A percentile compares a stretch with the other conserved stretches of the same genome.
These are phyloP conservation scores for Agrenia bidenticulata DNA, from an alignment of 2,888 invertebrate genomes.

Conservation along the genomic window DNA sequence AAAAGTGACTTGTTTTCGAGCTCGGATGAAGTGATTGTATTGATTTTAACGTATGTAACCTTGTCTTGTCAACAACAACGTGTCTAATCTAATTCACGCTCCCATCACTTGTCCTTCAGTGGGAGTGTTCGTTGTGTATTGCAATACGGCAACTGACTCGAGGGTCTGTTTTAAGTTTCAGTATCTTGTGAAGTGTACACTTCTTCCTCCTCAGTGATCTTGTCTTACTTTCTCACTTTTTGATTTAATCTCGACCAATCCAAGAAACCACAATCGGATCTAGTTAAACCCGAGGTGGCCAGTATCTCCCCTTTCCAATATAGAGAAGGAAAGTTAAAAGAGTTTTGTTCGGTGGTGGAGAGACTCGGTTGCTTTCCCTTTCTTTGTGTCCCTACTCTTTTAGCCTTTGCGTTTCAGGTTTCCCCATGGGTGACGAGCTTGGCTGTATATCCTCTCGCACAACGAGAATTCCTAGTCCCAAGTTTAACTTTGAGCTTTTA, in stretches of 20 bases:
- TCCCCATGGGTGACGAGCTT: too few relatives aligned
- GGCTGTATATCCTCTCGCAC: too few relatives aligned
- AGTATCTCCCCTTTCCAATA: neutral
- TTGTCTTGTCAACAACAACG: constrained; percentile 23
- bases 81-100: constrained; percentile 28
- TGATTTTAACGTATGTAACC: neutral
- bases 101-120: constrained; percentile 23
- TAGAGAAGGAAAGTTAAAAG: too few relatives aligned
- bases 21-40: too few relatives aligned
- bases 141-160: constrained; percentile 8
- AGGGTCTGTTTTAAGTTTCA: constrained; percentile 4
- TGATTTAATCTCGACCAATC: constrained; percentile 19
- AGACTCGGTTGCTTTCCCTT: too few relatives aligned
- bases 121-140: neutral
- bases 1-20: too few relatives aligned
- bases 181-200: neutral
- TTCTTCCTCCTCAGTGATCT: constrained; percentile 6
- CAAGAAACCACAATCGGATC: constrained; percentile 40
- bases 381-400: too few relatives aligned
- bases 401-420: too few relatives aligned
- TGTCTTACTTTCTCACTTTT: constrained; percentile 15
- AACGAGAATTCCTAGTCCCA: too few relatives aligned
- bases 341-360: too few relatives aligned
- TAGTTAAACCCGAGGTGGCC: neutral
- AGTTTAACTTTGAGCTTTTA: too few relatives aligned